Evolutionary conservation across 2,113 vertebrate genomes (phyloP).

Genomic region (Barnardius zonarius): DNA sequence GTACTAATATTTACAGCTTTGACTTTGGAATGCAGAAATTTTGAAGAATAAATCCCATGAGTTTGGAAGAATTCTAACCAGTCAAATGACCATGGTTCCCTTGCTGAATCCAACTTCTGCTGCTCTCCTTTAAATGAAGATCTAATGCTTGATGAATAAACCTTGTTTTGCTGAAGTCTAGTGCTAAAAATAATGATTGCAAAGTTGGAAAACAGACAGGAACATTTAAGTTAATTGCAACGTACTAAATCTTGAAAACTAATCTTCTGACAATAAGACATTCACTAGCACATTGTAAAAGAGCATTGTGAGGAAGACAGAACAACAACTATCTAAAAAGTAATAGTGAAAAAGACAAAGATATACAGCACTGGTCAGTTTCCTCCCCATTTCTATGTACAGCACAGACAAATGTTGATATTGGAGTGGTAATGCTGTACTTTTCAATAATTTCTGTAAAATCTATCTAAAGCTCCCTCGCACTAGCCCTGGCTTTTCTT

Average conservation of each 20-base stretch:
- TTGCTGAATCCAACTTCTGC: not conserved
- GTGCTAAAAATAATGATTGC: not conserved
- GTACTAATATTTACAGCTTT: not conserved
- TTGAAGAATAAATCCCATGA: not conserved
- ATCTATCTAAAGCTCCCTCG: not conserved
- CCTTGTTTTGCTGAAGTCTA: not conserved
- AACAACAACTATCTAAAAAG: not conserved
- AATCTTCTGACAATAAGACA: not conserved
- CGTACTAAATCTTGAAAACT: not conserved
- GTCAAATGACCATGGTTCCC: not conserved
- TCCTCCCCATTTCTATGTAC: not conserved
- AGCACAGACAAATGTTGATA: not conserved
- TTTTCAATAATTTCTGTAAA: not conserved
- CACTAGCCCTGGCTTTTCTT: not conserved
- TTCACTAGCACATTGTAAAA: not conserved
- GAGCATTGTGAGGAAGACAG: not conserved
- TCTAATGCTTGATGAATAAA: not conserved
- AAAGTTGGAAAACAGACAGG: not conserved
- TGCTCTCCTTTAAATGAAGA: not conserved
- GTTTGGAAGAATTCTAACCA: not conserved
- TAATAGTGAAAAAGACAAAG: not conserved
- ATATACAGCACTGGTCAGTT: not conserved
- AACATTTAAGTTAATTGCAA: not conserved
- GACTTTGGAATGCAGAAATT: not conserved
- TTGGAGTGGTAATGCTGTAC: not conserved